Evolutionary conservation across 2,113 vertebrate species (phyloP), one percentile per base, ranked within the genome.

Genomic region (Pseudopipra pipra): DNA sequence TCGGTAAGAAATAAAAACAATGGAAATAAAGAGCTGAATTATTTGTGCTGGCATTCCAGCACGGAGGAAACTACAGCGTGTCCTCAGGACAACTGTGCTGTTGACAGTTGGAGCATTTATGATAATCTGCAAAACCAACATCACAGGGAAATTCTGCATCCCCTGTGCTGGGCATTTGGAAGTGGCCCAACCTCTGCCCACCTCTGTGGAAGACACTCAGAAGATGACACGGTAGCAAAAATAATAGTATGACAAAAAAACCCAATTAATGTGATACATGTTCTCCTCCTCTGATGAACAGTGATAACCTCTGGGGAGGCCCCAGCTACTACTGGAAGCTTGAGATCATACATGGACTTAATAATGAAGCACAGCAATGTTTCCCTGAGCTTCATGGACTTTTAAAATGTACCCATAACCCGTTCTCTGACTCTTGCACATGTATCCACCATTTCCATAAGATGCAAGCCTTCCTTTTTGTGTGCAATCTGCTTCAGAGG

Each of bases 251-350:
- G 9, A 47, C 14, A 65, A 54, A 77, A 47, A 41, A 51, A 1
- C 0, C 1, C 14, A 11, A 28, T 3, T 3, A 33, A 11, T 11
- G 27, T 31, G 74, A 49, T 5, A n/a, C 1, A 0, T 4, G 9
- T 54, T 87, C 39, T 59, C 23, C 44, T 78, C 2, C 24, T 70
- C 44, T 76, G 59, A 46, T 24, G 8, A 21, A 27, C 0, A 73
- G n/a, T 6, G 18, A 65, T 14, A 85, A 76, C 21, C 28, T 47
- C 77, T 41, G 39, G 46, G 51, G 93, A 87, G 54, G 58, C 33
- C 46, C 14, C 66, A 85, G 27, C 81, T 58, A 58, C 54, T 30
- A 1, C 71, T 58, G 13, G 17, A 62, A 89, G 21, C 39, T 39
- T 66, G 11, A 66, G 51, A 83, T 23, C 62, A 65, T 3, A 27